Percentiles rank a stretch among this genome's conserved stretches.
Conservation (phyloP, 2,888 invertebrate species). For the Cerastoderma edule region DNA sequence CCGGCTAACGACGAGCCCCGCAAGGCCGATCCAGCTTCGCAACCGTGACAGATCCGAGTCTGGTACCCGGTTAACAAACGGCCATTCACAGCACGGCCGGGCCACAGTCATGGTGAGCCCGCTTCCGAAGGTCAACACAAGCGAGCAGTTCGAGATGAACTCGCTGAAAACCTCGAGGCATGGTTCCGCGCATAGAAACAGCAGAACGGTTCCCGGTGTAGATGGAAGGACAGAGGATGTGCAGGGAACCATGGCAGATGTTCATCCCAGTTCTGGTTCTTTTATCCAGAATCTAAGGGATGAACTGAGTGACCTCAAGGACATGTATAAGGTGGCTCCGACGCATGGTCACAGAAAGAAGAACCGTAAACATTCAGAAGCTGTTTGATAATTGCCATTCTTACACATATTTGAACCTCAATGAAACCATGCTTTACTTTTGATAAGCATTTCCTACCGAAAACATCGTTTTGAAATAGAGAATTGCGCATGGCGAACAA, state of each 20-base stretch:
- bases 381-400: constrained; percentile 7
- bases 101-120: background rate
- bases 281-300: constrained; percentile 44
- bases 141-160: constrained; percentile 21
- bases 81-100: background rate
- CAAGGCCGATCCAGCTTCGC: constrained; percentile 50
- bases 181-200: constrained; percentile 19
- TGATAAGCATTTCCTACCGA: too few species aligned
- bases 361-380: constrained; percentile 10
- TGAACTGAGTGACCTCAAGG: constrained; percentile 34
- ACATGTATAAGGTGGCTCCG: constrained; percentile 6
- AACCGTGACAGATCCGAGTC: constrained; percentile 28
- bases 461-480: too few species aligned
- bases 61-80: too few species aligned
- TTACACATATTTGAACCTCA: too few species aligned
- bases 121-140: constrained; percentile 1
- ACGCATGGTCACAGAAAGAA: background rate
- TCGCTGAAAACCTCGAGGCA: constrained; percentile 14
- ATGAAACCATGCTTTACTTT: too few species aligned
- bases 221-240: constrained; percentile 28
- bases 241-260: constrained; percentile 32
- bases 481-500: too few species aligned
- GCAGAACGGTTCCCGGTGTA: constrained; percentile 19
- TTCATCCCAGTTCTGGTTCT: constrained; percentile 30
- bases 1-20: constrained; percentile 37